Evolutionary conservation across 2,797 vertebrate genomes (phyloP), one percentile per base, ranked within the genome.

Genomic region (Acanthurus tractus): DNA sequence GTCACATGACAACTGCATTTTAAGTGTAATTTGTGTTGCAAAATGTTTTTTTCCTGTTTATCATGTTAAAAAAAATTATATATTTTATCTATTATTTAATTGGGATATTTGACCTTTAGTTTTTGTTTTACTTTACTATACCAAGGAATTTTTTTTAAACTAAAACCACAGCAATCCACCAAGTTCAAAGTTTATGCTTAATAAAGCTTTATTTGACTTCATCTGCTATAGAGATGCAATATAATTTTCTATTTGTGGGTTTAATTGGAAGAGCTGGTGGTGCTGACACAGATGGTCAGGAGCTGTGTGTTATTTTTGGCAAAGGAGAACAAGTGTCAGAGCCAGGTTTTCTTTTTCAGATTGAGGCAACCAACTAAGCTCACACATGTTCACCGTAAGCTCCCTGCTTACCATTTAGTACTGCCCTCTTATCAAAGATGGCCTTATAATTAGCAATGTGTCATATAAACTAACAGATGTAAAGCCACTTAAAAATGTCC

Each of bases 231-330:
- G 56, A 36, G 53, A 46, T 53, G 68, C 58, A 34, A 52, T 67
- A 22, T 67, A 69, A 61, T 78, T 76, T 73, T 22, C n/a, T 53
- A n/a, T 22, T 72, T 17, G 29, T 58, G 54, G 67, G 23, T 86
- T 71, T 71, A 70, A 61, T 61, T 50, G 58, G 36, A 22, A 17
- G 42, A 63, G 38, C 74, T 75, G 44, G 25, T 71, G 66, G 62
- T 68, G 64, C 64, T 17, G 75, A 65, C 68, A 78, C 87, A 88
- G 84, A 91, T 88, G 89, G 87, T 75, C 70, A 45, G 72, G 66
- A 68, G 70, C 70, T 53, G 76, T 45, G 3, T 84, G 87, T 66
- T 89, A 79, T 74, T 83, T 77, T 83, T 92, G 86, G 86, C 78
- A 79, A 70, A 70, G 29, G 22, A 62, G 42, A n/a, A 20, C 12